These are phyloP conservation scores for Eumerus sabulonum DNA, from an alignment of 2,888 invertebrate genomes.

Conservation along the genomic window DNA sequence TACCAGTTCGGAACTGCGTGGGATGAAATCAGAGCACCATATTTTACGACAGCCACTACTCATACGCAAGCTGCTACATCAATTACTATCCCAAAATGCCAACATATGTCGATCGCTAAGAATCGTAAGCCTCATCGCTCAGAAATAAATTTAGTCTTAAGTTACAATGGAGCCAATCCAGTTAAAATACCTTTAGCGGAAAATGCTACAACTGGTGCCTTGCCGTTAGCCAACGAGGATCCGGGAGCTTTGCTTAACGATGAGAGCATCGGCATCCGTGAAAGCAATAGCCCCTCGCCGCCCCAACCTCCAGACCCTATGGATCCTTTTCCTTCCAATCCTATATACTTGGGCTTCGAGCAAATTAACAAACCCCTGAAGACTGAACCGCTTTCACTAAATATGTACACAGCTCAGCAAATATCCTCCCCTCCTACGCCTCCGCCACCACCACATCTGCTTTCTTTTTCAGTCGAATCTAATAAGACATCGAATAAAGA, in stretches of 20 bases:
- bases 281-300: constrained; percentile 75
- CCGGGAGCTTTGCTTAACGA: constrained; percentile 24
- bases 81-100: constrained; percentile 22
- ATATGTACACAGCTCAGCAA: constrained; percentile 18
- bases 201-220: constrained; percentile 15
- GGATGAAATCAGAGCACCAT: no score
- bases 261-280: constrained; percentile 25
- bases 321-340: constrained; percentile 78
- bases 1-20: not conserved
- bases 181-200: constrained; percentile 71
- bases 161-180: constrained; percentile 75
- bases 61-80: constrained; percentile 48
- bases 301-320: constrained; percentile 78
- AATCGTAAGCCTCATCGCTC: constrained; percentile 78
- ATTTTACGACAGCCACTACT: constrained; percentile 25
- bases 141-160: constrained; percentile 78
- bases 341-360: constrained; percentile 77
- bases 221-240: constrained; percentile 24
- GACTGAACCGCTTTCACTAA: constrained; percentile 65
- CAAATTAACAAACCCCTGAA: constrained; percentile 71
- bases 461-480: not conserved
- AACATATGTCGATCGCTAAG: constrained; percentile 64
- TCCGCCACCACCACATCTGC: constrained; percentile 64
- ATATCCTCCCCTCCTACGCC: constrained; percentile 9
- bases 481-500: constrained; percentile 18